Percentiles rank a stretch among this genome's conserved stretches.
Conservation (phyloP, 2,888 invertebrate species). For the Atrina japonica region DNA sequence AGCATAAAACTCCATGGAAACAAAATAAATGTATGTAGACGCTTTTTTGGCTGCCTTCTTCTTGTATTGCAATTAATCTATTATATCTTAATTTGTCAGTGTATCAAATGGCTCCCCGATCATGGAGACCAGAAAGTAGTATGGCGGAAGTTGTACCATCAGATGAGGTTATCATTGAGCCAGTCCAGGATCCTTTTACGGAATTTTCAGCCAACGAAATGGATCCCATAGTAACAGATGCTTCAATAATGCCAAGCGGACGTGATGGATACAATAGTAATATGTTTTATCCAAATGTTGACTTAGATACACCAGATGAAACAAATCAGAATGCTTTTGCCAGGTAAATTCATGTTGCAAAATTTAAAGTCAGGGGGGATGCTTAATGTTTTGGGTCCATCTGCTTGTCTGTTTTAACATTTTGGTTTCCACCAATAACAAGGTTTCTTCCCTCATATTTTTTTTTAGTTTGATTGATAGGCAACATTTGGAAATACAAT, state of each 20-base stretch:
- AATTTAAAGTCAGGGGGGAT: background rate
- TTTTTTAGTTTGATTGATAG: no score
- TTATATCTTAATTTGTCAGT: conserved; percentile 58
- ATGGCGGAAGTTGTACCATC: conserved; percentile 51
- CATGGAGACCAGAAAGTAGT: conserved; percentile 78
- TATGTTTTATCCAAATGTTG: background rate
- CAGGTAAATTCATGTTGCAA: background rate
- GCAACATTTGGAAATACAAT: no score
- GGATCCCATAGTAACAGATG: conserved; percentile 21
- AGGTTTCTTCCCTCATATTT: no score
- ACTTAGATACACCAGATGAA: conserved; percentile 18
- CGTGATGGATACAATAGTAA: background rate
- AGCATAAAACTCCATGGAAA: no score
- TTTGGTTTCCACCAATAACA: no score
- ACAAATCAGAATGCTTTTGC: background rate
- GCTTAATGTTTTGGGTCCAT: background rate
- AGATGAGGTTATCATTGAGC: conserved; percentile 22
- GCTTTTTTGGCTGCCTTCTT: background rate
- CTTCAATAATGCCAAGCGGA: background rate
- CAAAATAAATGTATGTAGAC: background rate
- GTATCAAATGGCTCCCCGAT: conserved; percentile 76
- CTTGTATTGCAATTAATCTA: no score
- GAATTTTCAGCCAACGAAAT: no score
- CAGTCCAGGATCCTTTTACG: conserved; percentile 13
- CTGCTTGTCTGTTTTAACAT: no score